phyloP scores from a whole-genome alignment of 1,140 invertebrate genomes.

The Drosophila pachea region DNA sequence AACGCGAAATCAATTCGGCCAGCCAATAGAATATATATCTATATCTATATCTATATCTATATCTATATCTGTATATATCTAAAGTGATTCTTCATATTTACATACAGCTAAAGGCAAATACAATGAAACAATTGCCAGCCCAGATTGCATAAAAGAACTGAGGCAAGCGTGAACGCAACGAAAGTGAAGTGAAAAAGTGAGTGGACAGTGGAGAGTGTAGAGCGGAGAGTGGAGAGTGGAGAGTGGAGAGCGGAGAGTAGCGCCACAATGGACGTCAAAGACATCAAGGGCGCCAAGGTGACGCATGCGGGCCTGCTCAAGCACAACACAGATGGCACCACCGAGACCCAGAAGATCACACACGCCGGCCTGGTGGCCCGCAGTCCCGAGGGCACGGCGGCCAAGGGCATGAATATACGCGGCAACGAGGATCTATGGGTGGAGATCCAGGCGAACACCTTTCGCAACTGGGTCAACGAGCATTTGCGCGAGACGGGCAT shows the following conservation, averaged over 20 bases:
- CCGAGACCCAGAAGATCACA: conserved; percentile 80
- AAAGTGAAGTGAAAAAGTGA: conserved; percentile 34
- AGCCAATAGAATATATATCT: conserved; percentile 8
- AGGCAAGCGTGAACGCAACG: conserved; percentile 15
- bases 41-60: not conserved
- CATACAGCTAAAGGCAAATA: conserved; percentile 16
- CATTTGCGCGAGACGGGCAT: conserved; percentile 87
- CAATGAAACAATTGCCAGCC: conserved; percentile 46
- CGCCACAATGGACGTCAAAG: conserved; percentile 76
- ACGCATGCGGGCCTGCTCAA: conserved; percentile 77
- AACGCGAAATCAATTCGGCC: conserved; percentile 42
- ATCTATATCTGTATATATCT: too few species aligned
- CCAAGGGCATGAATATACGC: conserved; percentile 94
- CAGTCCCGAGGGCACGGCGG: conserved; percentile 93
- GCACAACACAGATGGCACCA: conserved; percentile 76
- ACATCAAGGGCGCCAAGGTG: conserved; percentile 78
- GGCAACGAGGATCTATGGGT: conserved; percentile 97
- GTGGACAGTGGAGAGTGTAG: not conserved
- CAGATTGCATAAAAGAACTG: conserved; percentile 30
- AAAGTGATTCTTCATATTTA: too few species aligned
- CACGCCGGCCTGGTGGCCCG: conserved; percentile 89
- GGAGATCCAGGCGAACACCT: conserved; percentile 97
- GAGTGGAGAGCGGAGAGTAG: not conserved
- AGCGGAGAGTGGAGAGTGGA: not conserved
- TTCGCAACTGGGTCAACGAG: conserved; percentile 99